A percentile compares a stretch with the other conserved stretches of the same genome.
phyloP scores from a whole-genome alignment of 2,888 invertebrate genomes.

The Plagiodera versicolora region DNA sequence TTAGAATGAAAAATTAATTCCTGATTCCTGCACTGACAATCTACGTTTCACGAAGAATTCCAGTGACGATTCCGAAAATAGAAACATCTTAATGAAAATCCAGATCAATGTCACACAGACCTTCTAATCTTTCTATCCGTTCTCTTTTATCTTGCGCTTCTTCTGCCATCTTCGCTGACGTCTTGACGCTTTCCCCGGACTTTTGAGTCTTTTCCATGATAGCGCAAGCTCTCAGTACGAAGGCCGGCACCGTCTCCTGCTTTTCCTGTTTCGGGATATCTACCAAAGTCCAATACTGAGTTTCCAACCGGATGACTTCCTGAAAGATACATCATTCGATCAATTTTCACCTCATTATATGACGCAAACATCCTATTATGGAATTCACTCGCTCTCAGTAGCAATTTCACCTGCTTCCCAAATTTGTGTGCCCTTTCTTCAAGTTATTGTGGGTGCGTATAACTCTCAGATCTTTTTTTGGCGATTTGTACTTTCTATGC shows the following conservation, averaged over 20 bases:
- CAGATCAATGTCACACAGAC: slow-evolving; percentile 46
- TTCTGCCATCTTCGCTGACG: slow-evolving; percentile 80
- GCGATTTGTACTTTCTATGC: too few relatives aligned
- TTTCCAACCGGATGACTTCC: slow-evolving; percentile 89
- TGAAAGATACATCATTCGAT: slow-evolving; percentile 50
- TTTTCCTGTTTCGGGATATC: slow-evolving; percentile 94
- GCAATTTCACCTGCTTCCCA: too few relatives aligned
- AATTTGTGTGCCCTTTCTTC: too few relatives aligned
- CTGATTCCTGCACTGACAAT: too few relatives aligned
- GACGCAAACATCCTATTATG: too few relatives aligned
- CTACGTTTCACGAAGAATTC: not conserved
- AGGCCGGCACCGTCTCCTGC: slow-evolving; percentile 89
- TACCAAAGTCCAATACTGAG: slow-evolving; percentile 91
- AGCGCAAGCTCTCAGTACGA: slow-evolving; percentile 86
- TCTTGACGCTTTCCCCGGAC: slow-evolving; percentile 86
- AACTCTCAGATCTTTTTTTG: too few relatives aligned
- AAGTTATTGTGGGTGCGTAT: too few relatives aligned
- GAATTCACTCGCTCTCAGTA: too few relatives aligned
- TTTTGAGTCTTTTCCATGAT: slow-evolving; percentile 92
- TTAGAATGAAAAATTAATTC: too few relatives aligned
- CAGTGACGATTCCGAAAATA: not conserved
- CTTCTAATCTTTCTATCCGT: slow-evolving; percentile 82
- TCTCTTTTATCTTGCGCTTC: slow-evolving; percentile 84
- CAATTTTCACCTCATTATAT: too few relatives aligned
- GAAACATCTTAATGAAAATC: not conserved